These are phyloP conservation scores for Gallinago solitaria DNA, from an alignment of 2,797 vertebrate genomes.

Conservation along the genomic window DNA sequence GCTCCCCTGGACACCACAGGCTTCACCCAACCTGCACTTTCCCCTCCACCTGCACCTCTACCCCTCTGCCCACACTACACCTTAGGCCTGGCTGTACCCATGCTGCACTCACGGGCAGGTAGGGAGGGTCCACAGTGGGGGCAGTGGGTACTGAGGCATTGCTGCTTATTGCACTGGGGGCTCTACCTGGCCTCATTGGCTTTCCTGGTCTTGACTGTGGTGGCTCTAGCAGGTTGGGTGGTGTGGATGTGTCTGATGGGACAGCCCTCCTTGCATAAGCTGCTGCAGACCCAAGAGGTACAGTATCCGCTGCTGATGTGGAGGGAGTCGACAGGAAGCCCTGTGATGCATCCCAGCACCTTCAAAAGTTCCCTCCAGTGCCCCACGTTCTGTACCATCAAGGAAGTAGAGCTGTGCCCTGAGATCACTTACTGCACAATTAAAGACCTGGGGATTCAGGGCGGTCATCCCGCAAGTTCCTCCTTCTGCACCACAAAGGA, in stretches of 20 bases:
- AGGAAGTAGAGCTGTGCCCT: conserved; percentile 41
- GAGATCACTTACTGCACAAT: conserved; percentile 42
- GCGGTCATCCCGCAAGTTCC: not conserved
- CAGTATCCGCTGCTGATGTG: not conserved
- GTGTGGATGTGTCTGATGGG: conserved; percentile 2
- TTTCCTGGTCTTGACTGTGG: not conserved
- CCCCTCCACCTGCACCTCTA: not conserved
- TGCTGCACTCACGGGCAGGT: not conserved
- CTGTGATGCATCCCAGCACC: not conserved
- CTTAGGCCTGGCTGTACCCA: accelerated
- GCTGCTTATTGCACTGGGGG: conserved; percentile 41
- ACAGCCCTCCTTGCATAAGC: not conserved
- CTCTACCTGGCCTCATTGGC: conserved; percentile 7
- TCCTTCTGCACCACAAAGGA: conserved; percentile 51
- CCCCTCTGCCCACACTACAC: not conserved
- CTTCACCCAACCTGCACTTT: not conserved
- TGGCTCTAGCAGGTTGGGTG: not conserved
- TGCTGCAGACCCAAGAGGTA: not conserved
- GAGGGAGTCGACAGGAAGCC: not conserved
- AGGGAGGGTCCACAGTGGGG: not conserved
- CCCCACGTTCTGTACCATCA: conserved; percentile 40
- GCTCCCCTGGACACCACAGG: not conserved
- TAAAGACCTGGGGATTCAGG: not conserved
- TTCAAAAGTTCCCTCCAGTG: not conserved
- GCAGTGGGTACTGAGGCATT: not conserved